These are phyloP conservation scores for Automeris io DNA, from an alignment of 2,888 invertebrate genomes.

Conservation along the genomic window DNA sequence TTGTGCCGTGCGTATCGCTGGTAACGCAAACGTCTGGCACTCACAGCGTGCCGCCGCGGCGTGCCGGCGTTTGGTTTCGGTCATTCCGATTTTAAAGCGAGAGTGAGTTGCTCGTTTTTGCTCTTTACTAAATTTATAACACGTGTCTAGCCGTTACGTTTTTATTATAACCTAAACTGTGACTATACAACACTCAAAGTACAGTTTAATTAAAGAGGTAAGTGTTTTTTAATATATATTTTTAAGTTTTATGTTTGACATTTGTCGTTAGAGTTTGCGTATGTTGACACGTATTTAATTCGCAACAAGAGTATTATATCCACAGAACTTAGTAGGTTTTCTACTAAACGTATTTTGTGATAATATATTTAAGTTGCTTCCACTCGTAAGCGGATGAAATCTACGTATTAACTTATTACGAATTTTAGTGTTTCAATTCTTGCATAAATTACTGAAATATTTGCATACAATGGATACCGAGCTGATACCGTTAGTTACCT, in stretches of 20 bases:
- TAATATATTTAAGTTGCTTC: too few relatives aligned
- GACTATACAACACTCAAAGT: slow-evolving; percentile 16
- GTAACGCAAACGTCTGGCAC: slow-evolving; percentile 3
- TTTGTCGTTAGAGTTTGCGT: background rate
- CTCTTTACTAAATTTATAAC: slow-evolving; percentile 29
- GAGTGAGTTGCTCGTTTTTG: slow-evolving; percentile 14
- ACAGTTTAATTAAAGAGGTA: slow-evolving; percentile 17
- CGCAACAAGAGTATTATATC: too few relatives aligned
- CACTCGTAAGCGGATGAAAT: too few relatives aligned
- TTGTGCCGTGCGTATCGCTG: slow-evolving; percentile 28
- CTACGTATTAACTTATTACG: too few relatives aligned
- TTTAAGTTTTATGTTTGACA: slow-evolving; percentile 10
- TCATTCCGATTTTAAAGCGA: slow-evolving; percentile 53
- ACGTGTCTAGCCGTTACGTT: slow-evolving; percentile 56
- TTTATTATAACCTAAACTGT: slow-evolving; percentile 44
- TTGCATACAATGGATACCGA: too few relatives aligned
- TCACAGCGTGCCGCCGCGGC: slow-evolving; percentile 14
- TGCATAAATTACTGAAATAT: too few relatives aligned
- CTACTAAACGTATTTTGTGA: too few relatives aligned
- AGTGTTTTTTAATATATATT: slow-evolving; percentile 15
- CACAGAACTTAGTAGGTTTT: too few relatives aligned
- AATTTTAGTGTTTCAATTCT: too few relatives aligned
- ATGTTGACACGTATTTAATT: background rate
- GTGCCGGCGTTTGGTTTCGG: slow-evolving; percentile 13
- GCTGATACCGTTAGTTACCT: background rate